These are phyloP conservation scores for Quadroppia sp. DNA, from an alignment of 2,888 invertebrate species.

Conservation along the genomic window DNA sequence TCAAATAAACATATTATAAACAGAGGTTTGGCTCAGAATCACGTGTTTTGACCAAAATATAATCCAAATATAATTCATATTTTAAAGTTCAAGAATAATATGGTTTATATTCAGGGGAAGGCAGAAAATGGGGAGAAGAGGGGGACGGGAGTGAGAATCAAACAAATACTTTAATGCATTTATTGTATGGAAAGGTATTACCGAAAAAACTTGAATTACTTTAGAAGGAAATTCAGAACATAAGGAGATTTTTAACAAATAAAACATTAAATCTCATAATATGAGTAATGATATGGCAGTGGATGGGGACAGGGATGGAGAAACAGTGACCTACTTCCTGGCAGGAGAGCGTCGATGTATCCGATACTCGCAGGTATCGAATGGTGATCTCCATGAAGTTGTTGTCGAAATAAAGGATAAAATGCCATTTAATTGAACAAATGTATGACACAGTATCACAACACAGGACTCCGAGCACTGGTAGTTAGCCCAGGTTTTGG, in stretches of 20 bases:
- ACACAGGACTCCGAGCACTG: neutral
- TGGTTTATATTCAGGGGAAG: too few species aligned
- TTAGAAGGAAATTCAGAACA: constrained; percentile 5
- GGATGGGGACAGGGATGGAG: neutral
- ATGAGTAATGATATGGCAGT: constrained; percentile 27
- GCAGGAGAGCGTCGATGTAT: constrained; percentile 21
- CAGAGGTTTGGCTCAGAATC: too few species aligned
- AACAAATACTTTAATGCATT: neutral
- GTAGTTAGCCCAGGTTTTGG: neutral
- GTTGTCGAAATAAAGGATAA: constrained; percentile 30
- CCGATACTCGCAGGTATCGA: constrained; percentile 28
- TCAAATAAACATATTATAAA: too few species aligned
- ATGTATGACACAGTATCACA: neutral
- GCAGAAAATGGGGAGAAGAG: too few species aligned
- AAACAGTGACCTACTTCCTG: constrained; percentile 19
- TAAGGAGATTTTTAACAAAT: constrained; percentile 11
- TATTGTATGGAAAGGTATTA: neutral
- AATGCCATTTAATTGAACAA: neutral
- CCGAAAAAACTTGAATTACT: neutral
- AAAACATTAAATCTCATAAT: constrained; percentile 3
- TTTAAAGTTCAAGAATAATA: too few species aligned
- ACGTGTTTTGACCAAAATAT: too few species aligned
- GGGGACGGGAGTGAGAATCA: neutral
- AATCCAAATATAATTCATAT: too few species aligned
- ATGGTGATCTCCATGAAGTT: constrained; percentile 23